Percentiles rank a stretch among this genome's conserved stretches.
Conservation (phyloP, 2,888 invertebrate species). For the Zele albiditarsus region DNA sequence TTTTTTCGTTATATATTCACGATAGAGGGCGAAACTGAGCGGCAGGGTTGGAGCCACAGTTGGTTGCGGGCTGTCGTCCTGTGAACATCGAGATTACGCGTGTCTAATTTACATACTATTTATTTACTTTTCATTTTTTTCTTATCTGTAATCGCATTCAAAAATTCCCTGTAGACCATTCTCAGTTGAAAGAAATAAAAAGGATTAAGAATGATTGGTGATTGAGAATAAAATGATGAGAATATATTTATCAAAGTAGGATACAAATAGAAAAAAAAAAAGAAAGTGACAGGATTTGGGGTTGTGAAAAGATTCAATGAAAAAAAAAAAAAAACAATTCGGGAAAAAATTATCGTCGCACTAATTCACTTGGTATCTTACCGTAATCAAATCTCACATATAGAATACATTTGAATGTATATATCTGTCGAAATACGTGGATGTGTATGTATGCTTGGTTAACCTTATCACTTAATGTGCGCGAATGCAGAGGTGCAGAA, state of each 20-base stretch:
- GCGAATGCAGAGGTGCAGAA: conserved; percentile 16
- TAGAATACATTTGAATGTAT: not conserved
- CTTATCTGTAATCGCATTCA: not conserved
- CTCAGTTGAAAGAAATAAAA: no score
- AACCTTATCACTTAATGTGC: conserved; percentile 30
- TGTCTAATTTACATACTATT: not conserved
- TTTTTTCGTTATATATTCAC: conserved; percentile 3
- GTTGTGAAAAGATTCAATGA: no score
- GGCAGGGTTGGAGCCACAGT: conserved; percentile 65
- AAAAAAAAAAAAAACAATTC: no score
- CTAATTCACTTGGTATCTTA: no score
- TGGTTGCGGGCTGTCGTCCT: conserved; percentile 68
- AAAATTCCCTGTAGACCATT: not conserved
- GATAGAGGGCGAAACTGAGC: conserved; percentile 54
- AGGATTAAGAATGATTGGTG: no score
- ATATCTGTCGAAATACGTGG: not conserved
- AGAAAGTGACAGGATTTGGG: no score
- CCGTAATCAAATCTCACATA: not conserved
- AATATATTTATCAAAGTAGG: no score
- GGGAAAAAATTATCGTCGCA: no score
- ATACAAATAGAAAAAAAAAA: no score
- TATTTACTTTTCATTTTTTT: conserved; percentile 6
- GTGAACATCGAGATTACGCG: conserved; percentile 54
- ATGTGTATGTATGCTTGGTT: conserved; percentile 10
- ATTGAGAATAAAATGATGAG: no score